phyloP scores from a whole-genome alignment of 2,888 invertebrate genomes.

The Pseudanteris insignis region DNA sequence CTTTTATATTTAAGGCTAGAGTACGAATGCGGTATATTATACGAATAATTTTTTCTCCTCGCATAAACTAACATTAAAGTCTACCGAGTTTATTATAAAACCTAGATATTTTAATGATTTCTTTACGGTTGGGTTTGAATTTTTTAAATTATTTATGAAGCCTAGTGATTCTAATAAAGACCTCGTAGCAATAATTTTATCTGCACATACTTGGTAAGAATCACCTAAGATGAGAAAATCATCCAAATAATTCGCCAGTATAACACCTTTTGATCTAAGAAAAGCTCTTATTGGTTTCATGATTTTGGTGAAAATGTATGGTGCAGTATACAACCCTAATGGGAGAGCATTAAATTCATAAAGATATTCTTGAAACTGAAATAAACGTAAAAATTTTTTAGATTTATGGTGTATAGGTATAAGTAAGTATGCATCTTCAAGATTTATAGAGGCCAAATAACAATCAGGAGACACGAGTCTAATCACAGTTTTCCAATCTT shows the following conservation, averaged over 20 bases:
- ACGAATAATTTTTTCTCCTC: conserved; percentile 14
- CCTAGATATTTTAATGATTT: not conserved
- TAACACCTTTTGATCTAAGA: conserved; percentile 3
- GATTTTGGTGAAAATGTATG: conserved; percentile 31
- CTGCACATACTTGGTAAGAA: not conserved
- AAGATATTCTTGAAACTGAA: not conserved
- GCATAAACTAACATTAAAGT: conserved; percentile 8
- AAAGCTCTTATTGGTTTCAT: conserved; percentile 26
- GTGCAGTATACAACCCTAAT: conserved; percentile 29
- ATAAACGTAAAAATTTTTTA: conserved; percentile 34
- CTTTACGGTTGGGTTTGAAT: not conserved
- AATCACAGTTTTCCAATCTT: conserved; percentile 18
- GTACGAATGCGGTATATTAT: too few species aligned
- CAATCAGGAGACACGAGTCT: conserved; percentile 10
- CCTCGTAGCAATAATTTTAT: not conserved
- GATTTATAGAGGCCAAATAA: conserved; percentile 29
- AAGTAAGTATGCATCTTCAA: conserved; percentile 37
- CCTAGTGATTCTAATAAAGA: not conserved
- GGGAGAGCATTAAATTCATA: conserved; percentile 7
- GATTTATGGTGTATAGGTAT: conserved; percentile 10
- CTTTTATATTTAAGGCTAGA: too few species aligned
- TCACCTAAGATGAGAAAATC: conserved; percentile 12
- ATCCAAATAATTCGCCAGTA: conserved; percentile 13
- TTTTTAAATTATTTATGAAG: not conserved
- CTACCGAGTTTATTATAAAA: conserved; percentile 2